Evolutionary conservation across 2,113 vertebrate genomes (phyloP), one percentile per base, ranked within the genome.

Genomic region (Clarias magur): DNA sequence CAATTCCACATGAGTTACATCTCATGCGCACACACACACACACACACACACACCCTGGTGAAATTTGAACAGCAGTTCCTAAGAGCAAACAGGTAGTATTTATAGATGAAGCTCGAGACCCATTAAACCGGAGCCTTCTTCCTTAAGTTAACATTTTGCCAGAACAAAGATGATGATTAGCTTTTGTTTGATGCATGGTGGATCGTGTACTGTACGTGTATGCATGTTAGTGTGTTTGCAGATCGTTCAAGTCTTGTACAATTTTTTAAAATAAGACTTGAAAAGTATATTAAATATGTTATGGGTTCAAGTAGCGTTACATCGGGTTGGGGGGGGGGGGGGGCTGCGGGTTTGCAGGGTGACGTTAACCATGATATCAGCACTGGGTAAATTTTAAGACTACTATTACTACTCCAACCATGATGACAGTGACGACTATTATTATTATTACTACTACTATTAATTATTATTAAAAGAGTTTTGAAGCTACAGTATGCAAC

Each of bases 31-130:
- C 48, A 48, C 42, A 42, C 89, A 90, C 78, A 86, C 70, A 60
- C 89, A 48, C 48, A 48, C 42, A 42, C 91, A 89, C 89, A 90
- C 80, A 86, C 70, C 54, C 89, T 88, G 90, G 91, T 92, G 90
- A 94, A 93, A 94, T 92, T 91, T 90, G 82, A 87, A 90, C 88
- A 89, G 80, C 86, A 91, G 89, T 86, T 91, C 83, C 86, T 89
- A 42, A 92, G 82, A 91, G 92, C 87, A 90, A 84, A 90, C 82
- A 75, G 16, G 9, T 30, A 8, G 59, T 67, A 72, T 87, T 91
- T 91, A 85, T 87, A 89, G 89, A 83, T 88, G 73, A 90, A 85
- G 84, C 87, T 65, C 72, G 79, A 78, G 80, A 80, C 63, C 67
- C 76, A 88, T 90, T 84, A 90, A 92, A 76, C 57, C 38, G 79